Percentiles rank a stretch among this genome's conserved stretches.
These are phyloP conservation scores for Megatriorchis doriae DNA, from an alignment of 2,113 vertebrate species.

Conservation along the genomic window DNA sequence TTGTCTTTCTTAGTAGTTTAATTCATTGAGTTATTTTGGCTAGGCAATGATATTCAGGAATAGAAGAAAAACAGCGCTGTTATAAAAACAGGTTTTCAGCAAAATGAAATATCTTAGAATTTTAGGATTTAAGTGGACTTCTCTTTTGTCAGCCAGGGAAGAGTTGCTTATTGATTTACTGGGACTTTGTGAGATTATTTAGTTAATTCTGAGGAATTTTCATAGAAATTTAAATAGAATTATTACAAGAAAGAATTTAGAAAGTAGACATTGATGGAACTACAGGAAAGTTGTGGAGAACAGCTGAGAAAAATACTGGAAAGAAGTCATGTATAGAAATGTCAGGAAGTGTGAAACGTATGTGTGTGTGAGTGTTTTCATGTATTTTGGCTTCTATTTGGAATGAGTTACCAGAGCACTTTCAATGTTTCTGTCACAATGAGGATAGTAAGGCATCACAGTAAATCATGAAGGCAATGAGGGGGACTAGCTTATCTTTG, in stretches of 20 bases:
- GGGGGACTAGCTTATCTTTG: background rate
- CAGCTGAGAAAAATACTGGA: background rate
- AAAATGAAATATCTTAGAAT: background rate
- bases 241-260: background rate
- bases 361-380: accelerated
- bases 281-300: background rate
- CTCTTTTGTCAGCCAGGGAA: background rate
- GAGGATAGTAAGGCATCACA: background rate
- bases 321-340: background rate
- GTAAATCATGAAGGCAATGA: background rate
- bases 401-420: background rate
- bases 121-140: background rate
- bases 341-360: accelerated
- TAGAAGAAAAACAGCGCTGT: background rate
- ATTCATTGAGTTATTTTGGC: background rate
- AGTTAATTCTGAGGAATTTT: background rate
- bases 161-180: background rate
- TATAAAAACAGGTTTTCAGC: background rate
- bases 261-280: background rate
- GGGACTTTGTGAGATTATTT: background rate
- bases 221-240: background rate
- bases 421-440: background rate
- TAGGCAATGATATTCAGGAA: background rate
- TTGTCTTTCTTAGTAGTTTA: slow-evolving; percentile 7
- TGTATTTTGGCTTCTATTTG: background rate